A percentile compares a stretch with the other conserved stretches of the same genome.
Evolutionary conservation across 2,113 vertebrate genomes (phyloP).

Genomic region (Gymnorhina tibicen): DNA sequence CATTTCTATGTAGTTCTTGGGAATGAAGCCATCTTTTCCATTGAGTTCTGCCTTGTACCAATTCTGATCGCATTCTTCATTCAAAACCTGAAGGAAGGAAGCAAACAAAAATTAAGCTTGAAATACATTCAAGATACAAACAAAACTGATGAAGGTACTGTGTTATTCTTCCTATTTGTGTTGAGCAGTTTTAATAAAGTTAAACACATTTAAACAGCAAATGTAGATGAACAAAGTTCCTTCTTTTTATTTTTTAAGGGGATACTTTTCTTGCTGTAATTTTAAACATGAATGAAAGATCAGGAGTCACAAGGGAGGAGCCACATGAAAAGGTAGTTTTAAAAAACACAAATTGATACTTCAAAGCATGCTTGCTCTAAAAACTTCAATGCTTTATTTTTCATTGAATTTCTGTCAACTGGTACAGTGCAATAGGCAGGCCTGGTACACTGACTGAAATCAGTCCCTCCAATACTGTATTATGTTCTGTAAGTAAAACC

Average conservation of each 20-base stretch:
- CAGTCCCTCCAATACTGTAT: neutral
- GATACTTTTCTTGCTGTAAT: neutral
- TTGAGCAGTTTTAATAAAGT: neutral
- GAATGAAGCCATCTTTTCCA: slow-evolving; percentile 97
- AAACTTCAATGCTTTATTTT: neutral
- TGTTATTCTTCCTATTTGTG: neutral
- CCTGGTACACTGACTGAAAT: neutral
- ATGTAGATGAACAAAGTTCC: neutral
- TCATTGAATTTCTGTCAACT: neutral
- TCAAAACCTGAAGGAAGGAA: slow-evolving; percentile 85
- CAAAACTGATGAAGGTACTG: neutral
- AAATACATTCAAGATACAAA: neutral
- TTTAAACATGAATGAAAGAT: neutral
- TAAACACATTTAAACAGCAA: neutral
- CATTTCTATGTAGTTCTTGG: slow-evolving; percentile 99
- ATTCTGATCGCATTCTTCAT: slow-evolving; percentile 93
- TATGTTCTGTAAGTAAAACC: neutral
- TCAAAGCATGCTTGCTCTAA: neutral
- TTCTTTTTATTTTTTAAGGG: neutral
- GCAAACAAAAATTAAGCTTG: neutral
- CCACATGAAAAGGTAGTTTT: neutral
- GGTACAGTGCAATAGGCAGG: neutral
- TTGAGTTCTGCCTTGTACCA: slow-evolving; percentile 98
- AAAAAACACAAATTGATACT: neutral
- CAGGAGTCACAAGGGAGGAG: neutral